Evolutionary conservation across 2,113 vertebrate genomes (phyloP).

Genomic region (Chamaetylas fuelleborni): DNA sequence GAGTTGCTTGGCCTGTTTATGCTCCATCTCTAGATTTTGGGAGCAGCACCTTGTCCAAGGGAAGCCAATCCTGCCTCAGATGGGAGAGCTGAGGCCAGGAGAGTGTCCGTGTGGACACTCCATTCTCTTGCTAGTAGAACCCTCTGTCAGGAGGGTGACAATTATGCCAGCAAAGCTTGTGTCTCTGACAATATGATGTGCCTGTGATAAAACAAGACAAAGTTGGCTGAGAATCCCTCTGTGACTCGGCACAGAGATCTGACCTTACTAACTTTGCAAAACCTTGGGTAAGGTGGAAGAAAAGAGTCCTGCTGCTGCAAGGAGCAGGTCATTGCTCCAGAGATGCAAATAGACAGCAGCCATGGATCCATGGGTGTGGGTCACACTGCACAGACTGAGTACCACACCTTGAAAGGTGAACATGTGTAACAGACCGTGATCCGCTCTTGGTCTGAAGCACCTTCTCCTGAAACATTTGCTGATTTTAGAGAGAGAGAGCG

Average conservation of each 20-base stretch:
- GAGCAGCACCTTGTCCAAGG: background rate
- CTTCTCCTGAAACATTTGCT: background rate
- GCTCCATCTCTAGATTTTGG: background rate
- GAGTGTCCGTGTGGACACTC: accelerated
- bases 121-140: background rate
- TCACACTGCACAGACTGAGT: background rate
- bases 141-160: background rate
- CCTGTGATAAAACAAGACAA: background rate
- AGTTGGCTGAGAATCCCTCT: background rate
- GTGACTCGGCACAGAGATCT: background rate
- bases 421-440: background rate
- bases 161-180: background rate
- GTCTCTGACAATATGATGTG: background rate
- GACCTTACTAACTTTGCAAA: background rate
- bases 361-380: accelerated
- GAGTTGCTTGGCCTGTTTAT: background rate
- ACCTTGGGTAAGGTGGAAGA: background rate
- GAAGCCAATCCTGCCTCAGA: background rate
- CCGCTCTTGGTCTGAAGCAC: accelerated
- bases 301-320: background rate
- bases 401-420: background rate
- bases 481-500: background rate
- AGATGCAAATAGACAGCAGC: background rate
- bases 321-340: background rate
- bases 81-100: background rate